Conservation (phyloP, 2,888 invertebrate genomes). For the Rhopalosiphum nymphaeae region DNA sequence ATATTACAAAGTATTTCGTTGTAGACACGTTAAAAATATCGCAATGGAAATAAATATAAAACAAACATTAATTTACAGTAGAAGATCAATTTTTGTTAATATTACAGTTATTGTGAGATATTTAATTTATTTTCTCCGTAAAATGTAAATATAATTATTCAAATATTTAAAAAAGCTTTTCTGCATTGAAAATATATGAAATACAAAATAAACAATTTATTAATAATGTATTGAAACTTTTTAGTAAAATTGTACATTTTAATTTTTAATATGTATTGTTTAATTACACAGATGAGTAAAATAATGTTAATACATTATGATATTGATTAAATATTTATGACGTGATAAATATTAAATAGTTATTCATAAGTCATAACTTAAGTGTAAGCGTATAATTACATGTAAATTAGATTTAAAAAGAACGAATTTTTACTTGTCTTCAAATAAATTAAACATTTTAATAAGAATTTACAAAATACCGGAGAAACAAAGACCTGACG, state of each 20-base stretch:
- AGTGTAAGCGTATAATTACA: neutral
- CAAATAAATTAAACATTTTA: neutral
- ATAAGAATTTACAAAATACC: neutral
- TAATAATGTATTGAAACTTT: neutral
- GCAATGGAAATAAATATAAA: neutral
- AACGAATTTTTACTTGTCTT: neutral
- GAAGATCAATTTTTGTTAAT: neutral
- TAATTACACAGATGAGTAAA: neutral
- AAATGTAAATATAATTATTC: conserved; percentile 24
- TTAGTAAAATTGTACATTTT: neutral
- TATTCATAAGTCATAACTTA: neutral
- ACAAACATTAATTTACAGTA: neutral
- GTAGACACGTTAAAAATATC: neutral
- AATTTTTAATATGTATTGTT: neutral
- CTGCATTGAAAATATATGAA: neutral
- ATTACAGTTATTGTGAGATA: conserved; percentile 10
- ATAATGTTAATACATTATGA: neutral
- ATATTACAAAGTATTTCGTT: neutral
- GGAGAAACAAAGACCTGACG: neutral
- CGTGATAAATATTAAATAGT: neutral
- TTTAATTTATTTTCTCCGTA: conserved; percentile 9
- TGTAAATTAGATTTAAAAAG: neutral
- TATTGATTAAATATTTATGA: conserved; percentile 3
- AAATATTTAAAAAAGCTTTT: conserved; percentile 12
- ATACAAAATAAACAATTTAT: conserved; percentile 10